Evolutionary conservation across 2,797 vertebrate species (phyloP).

Genomic region (Acipenser ruthenus): DNA sequence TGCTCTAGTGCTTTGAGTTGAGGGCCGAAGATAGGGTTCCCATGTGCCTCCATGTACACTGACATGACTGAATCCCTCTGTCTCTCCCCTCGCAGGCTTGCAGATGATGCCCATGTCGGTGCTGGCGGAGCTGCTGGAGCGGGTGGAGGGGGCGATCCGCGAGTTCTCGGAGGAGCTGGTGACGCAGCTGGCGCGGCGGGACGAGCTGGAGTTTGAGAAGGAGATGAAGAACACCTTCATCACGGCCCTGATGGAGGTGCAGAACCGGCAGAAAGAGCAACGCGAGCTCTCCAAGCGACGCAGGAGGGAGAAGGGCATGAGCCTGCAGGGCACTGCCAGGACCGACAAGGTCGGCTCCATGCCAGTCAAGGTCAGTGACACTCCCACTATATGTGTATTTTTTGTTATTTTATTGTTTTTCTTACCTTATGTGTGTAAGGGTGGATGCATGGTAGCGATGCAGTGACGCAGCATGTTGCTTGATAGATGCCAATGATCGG

Average conservation of each 20-base stretch:
- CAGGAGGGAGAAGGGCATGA: constrained; percentile 77
- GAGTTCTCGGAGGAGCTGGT: constrained; percentile 85
- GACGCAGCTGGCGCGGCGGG: constrained; percentile 79
- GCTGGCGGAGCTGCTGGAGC: constrained; percentile 66
- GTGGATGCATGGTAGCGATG: neutral
- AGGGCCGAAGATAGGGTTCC: no score
- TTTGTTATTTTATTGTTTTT: no score
- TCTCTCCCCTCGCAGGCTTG: constrained; percentile 54
- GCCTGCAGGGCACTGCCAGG: constrained; percentile 61
- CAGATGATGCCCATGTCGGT: constrained; percentile 68
- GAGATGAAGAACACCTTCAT: constrained; percentile 94
- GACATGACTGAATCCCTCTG: neutral
- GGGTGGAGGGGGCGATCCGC: constrained; percentile 69
- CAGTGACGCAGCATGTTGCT: no score
- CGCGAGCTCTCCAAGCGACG: constrained; percentile 75
- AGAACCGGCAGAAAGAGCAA: constrained; percentile 88
- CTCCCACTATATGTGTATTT: no score
- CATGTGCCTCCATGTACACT: no score
- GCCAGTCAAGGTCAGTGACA: constrained; percentile 71
- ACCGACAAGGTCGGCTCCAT: constrained; percentile 69
- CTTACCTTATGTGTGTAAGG: neutral
- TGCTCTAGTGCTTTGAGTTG: no score
- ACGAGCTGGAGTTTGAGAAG: constrained; percentile 88
- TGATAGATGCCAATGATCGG: no score
- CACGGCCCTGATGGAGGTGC: constrained; percentile 83